phyloP scores from a whole-genome alignment of 1,140 invertebrate genomes.

The Eupristina koningsbergeri region DNA sequence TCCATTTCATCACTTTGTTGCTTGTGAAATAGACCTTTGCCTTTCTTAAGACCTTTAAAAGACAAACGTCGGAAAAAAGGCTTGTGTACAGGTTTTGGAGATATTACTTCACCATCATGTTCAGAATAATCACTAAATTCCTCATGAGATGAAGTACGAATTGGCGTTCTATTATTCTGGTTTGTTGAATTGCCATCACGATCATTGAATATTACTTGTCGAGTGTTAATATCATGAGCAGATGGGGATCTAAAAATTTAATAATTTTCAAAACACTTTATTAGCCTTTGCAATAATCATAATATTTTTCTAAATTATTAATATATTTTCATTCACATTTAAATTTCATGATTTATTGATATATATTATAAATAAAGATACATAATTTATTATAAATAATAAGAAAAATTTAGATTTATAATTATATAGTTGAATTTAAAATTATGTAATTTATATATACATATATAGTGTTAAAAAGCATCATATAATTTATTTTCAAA shows the following conservation, averaged over 20 bases:
- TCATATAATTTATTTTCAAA: neutral
- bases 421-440: neutral
- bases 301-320: too few species aligned
- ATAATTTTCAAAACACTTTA: neutral
- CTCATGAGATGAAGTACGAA: constrained; percentile 68
- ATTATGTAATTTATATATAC: neutral
- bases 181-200: constrained; percentile 56
- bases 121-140: constrained; percentile 82
- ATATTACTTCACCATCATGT: constrained; percentile 80
- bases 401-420: too few species aligned
- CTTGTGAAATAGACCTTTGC: constrained; percentile 90
- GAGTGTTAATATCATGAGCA: constrained; percentile 59
- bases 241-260: constrained; percentile 62
- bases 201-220: constrained; percentile 56
- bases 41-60: constrained; percentile 88
- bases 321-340: too few species aligned
- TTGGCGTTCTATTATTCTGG: constrained; percentile 64
- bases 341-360: too few species aligned
- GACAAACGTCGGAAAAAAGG: constrained; percentile 89
- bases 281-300: neutral
- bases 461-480: neutral
- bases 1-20: constrained; percentile 93
- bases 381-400: too few species aligned
- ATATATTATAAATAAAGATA: too few species aligned
- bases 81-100: constrained; percentile 85